Evolutionary conservation across 53 echinoderm and acorn worm species (phyloP), one percentile per base, ranked within the genome.

Genomic region (Stichopus horrens): DNA sequence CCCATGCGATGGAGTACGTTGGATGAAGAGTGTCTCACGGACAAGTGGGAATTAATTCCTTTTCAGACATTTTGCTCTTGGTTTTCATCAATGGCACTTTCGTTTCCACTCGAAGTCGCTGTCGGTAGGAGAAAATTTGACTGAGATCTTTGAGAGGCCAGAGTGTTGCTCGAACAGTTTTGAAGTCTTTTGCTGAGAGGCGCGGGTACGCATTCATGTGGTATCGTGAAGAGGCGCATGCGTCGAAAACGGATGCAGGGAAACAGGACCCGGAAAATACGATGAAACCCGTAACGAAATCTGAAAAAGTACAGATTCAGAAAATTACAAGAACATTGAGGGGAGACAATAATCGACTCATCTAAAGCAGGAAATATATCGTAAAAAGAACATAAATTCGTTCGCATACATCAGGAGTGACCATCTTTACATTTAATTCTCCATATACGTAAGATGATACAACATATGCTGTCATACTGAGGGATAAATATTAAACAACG

Each of bases 211-310:
- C 66, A 65, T 67, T 86, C 86, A 52, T 68, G 52, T 7, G 66
- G 86, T 58, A 86, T 66, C 21, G 66, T 51, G 53, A 23, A 86
- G 52, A 86, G 52, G 7, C 86, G 58, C 66, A 23, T 66, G 2
- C 71, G 86, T 6, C 86, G 66, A 11, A 65, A 65, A 7, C 86
- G 67, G 22, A 86, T 58, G 51, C 71, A 86, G 78, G 94, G 96
- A 53, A 91, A 57, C 21, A 94, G 90, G 86, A 90, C 94, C 52
- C 93, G 93, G 89, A 97, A 95, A 18, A 95, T 95, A 13, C 94
- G 87, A 89, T 95, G 94, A 86, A 97, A 97, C 21, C 98, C 98
- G 90, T 91, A 91, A 14, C 98, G 95, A 90, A 97, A 97, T 76
- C 98, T 97, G 89, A 22, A 77, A 71, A 20, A 18, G 71, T n/a